phyloP scores from a whole-genome alignment of 2,113 vertebrate species.

The Pyrgilauda ruficollis region DNA sequence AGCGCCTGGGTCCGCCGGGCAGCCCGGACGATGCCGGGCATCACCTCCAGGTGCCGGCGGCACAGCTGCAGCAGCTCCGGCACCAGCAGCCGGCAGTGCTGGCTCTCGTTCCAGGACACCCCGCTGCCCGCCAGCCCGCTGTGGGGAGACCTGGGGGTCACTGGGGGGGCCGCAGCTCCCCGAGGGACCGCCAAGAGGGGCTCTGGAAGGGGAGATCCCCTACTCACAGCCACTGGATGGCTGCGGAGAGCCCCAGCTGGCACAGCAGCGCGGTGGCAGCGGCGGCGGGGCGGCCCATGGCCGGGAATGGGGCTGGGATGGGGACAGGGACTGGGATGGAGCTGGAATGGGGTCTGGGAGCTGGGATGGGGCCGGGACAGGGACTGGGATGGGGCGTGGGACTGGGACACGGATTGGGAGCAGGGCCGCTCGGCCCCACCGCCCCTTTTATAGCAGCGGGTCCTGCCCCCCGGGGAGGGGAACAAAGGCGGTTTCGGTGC shows the following conservation, averaged over 20 bases:
- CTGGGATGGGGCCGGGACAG: neutral
- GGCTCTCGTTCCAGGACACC: constrained; percentile 74
- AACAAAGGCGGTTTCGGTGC: constrained; percentile 36
- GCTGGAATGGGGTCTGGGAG: neutral
- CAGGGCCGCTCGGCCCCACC: neutral
- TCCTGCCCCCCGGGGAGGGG: neutral
- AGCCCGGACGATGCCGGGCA: constrained; percentile 71
- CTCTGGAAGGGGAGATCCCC: neutral
- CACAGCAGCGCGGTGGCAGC: neutral
- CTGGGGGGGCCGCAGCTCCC: accelerated
- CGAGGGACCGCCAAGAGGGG: neutral
- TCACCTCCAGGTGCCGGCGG: constrained; percentile 76
- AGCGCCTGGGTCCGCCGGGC: constrained; percentile 59
- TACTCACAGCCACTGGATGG: constrained; percentile 80
- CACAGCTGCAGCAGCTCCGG: constrained; percentile 75
- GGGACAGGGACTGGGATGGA: neutral
- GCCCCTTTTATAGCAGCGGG: neutral
- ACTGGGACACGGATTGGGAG: neutral
- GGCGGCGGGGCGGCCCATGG: neutral
- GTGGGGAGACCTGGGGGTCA: neutral
- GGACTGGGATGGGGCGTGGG: neutral
- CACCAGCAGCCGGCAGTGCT: constrained; percentile 71
- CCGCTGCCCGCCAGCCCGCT: constrained; percentile 66
- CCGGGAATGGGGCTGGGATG: neutral
- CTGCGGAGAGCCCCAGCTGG: constrained; percentile 17